Base-by-base conservation (phyloP, 2,113 vertebrate species). In the Gymnogyps californianus region DNA sequence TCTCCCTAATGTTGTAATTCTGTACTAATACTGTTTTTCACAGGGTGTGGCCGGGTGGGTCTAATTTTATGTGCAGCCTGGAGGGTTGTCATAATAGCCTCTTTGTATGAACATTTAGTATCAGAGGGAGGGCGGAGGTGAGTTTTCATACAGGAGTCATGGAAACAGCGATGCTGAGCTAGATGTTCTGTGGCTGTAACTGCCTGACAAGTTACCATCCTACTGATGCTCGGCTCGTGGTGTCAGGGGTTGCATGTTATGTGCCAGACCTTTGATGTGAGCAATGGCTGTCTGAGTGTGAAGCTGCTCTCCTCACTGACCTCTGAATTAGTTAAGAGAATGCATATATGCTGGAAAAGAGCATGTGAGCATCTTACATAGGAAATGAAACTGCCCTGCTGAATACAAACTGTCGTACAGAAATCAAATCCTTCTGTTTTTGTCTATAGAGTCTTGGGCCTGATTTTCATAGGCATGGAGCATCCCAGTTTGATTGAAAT, bases 171-270 rank as follows among this genome's bases (percentile, higher is more conserved):
- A 2, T 88, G 19, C 52, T 69, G 77, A 71, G 40, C 31, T 75
- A 57, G n/a, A 22, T 93, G 36, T 85, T 87, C 47, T 57, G 40
- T 44, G 32, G 13, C 80, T 86, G 36, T 32, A 71, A 57, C 38
- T 79, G 89, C 49, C 52, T 85, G 65, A 65, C 52, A 76, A 71
- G 58, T 59, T 80, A 25, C 19, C 16, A 21, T 69, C 51, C 69
- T 62, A 52, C 57, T 51, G 44, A 55, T 67, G n/a, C 47, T 75
- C 0, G 0, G 31, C 80, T 75, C 0, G 0, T 14, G 42, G 40
- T 87, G 46, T 85, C 26, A 65, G 62, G 19, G 58, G 22, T 82
- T 91, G 54, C 57, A 21, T 83, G 54, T 69, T 61, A 17, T 10
- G 3, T 90, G 66, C 36, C 55, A 84, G 69, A 62, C n/a, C 13